Evolutionary conservation across 2,888 invertebrate species (phyloP).

Genomic region (Andrena camellia): DNA sequence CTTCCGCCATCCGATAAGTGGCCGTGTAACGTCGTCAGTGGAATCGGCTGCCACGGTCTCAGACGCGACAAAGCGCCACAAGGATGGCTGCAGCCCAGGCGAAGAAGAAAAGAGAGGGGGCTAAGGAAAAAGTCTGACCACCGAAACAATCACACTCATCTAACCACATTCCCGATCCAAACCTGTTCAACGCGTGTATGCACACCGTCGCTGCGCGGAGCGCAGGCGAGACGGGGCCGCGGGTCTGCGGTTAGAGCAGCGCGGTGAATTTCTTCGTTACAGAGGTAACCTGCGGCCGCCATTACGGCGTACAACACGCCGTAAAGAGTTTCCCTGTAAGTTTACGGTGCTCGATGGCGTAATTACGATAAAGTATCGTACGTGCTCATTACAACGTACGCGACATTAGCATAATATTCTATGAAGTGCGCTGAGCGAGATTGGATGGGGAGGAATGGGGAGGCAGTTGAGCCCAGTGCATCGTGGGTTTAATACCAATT

Average conservation of each 20-base stretch:
- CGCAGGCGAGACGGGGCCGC: background rate
- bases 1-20: too few relatives aligned
- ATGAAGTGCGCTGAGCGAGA: constrained; percentile 15
- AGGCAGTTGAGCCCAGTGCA: background rate
- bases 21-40: background rate
- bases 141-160: constrained; percentile 27
- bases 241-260: constrained; percentile 12
- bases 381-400: constrained; percentile 37
- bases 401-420: constrained; percentile 53
- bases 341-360: constrained; percentile 44
- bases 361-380: constrained; percentile 42
- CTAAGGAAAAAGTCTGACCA: constrained; percentile 6
- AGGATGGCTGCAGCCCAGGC: background rate
- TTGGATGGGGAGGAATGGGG: background rate
- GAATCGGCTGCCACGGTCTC: background rate
- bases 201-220: background rate
- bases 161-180: constrained; percentile 20
- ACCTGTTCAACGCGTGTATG: constrained; percentile 21
- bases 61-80: background rate
- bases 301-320: constrained; percentile 43
- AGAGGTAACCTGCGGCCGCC: constrained; percentile 21
- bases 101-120: too few relatives aligned
- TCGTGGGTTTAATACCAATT: constrained; percentile 28
- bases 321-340: constrained; percentile 29
- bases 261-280: constrained; percentile 32